Percentiles rank a stretch among this genome's conserved stretches.
phyloP scores from a whole-genome alignment of 2,797 vertebrate genomes.

The Lophotriccus pileatus region DNA sequence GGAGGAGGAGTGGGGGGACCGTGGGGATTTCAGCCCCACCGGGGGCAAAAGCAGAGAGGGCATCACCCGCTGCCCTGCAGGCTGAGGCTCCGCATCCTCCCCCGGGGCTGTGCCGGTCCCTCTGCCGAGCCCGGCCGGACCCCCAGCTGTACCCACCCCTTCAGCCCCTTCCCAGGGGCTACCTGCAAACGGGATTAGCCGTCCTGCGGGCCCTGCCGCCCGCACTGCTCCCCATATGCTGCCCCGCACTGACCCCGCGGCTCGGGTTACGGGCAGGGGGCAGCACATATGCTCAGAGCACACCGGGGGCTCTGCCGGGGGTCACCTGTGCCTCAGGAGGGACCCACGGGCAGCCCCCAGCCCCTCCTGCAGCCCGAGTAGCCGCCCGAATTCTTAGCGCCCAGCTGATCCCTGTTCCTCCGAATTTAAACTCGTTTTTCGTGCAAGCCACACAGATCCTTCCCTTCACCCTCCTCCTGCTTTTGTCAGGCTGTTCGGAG shows the following conservation, averaged over 20 bases:
- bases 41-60: background rate
- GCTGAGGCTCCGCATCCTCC: rapidly evolving
- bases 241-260: background rate
- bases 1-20: rapidly evolving
- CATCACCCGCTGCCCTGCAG: rapidly evolving
- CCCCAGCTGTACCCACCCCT: background rate
- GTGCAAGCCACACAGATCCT: background rate
- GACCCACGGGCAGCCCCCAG: background rate
- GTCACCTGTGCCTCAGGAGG: background rate
- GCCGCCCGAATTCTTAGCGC: background rate
- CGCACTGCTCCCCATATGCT: slow-evolving; percentile 48
- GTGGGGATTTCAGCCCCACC: background rate
- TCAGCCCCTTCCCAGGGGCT: background rate
- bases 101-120: background rate
- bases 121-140: background rate
- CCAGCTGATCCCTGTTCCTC: background rate
- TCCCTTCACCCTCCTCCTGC: rapidly evolving
- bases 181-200: background rate
- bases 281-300: slow-evolving; percentile 20
- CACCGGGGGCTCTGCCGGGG: background rate
- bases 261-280: slow-evolving; percentile 29
- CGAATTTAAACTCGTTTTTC: background rate
- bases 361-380: background rate
- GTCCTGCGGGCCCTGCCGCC: background rate
- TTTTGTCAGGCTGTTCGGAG: too few relatives aligned